Conservation (phyloP, 2,888 invertebrate species). For the Drosophila mayaguana region DNA sequence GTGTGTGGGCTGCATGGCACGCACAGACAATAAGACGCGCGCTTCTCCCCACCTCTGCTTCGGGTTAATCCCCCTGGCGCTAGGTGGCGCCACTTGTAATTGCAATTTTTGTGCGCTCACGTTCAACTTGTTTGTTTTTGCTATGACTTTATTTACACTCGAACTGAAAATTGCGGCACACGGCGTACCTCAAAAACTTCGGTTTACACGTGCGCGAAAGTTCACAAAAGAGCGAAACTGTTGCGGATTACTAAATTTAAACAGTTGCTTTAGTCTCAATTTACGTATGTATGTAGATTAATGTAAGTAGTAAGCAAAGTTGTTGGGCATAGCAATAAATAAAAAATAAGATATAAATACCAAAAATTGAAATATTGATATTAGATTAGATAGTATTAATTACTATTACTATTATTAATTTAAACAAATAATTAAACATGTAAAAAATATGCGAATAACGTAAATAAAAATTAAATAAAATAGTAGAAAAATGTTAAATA, state of each 20-base stretch:
- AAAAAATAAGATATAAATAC: no score
- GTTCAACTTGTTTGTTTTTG: conserved; percentile 33
- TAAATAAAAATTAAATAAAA: no score
- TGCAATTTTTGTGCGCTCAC: conserved; percentile 63
- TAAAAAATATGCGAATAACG: no score
- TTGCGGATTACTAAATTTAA: not conserved
- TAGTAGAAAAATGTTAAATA: no score
- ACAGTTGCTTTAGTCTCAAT: no score
- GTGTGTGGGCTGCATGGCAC: not conserved
- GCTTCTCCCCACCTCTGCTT: not conserved
- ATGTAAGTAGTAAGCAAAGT: no score
- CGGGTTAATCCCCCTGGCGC: not conserved
- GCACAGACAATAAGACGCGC: conserved; percentile 32
- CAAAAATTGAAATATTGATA: no score
- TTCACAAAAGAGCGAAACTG: not conserved
- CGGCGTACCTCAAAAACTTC: not conserved
- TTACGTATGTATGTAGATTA: no score
- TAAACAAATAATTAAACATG: no score
- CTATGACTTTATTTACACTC: conserved; percentile 69
- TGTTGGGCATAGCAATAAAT: no score
- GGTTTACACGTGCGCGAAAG: conserved; percentile 25
- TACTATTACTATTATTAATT: no score
- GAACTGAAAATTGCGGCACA: conserved; percentile 60
- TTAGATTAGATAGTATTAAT: no score
- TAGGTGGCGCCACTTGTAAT: conserved; percentile 44